These are phyloP conservation scores for Luperina nickerlii DNA, from an alignment of 2,888 invertebrate genomes.

Conservation along the genomic window DNA sequence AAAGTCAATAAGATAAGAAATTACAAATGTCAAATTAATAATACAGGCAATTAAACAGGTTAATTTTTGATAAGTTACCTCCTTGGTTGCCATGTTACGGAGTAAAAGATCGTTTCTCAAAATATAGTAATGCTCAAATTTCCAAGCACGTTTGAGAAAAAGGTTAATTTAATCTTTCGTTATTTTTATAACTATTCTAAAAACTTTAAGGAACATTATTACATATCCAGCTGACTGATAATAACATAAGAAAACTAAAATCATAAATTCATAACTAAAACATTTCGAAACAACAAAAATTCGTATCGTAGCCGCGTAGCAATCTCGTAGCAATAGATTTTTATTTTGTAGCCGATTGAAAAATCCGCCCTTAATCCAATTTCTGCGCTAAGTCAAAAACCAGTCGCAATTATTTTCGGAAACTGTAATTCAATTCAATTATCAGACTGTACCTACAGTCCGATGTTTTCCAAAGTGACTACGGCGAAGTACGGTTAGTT, in stretches of 20 bases:
- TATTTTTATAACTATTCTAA: neutral
- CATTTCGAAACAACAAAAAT: neutral
- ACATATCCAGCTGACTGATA: neutral
- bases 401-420: neutral
- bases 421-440: neutral
- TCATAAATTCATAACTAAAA: neutral
- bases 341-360: slow-evolving; percentile 16
- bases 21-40: too few species aligned
- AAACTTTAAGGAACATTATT: neutral
- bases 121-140: too few species aligned
- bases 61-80: too few species aligned
- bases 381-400: neutral
- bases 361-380: neutral
- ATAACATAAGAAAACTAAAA: neutral
- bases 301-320: slow-evolving; percentile 40
- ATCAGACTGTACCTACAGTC: neutral
- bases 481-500: neutral
- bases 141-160: too few species aligned
- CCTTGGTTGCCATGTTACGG: too few species aligned
- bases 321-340: slow-evolving; percentile 45
- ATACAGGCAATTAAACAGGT: too few species aligned
- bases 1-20: too few species aligned
- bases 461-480: neutral
- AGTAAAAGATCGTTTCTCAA: too few species aligned
- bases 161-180: too few species aligned